These are phyloP conservation scores for Napeogenes sylphis DNA, from an alignment of 2,888 invertebrate genomes.

Conservation along the genomic window DNA sequence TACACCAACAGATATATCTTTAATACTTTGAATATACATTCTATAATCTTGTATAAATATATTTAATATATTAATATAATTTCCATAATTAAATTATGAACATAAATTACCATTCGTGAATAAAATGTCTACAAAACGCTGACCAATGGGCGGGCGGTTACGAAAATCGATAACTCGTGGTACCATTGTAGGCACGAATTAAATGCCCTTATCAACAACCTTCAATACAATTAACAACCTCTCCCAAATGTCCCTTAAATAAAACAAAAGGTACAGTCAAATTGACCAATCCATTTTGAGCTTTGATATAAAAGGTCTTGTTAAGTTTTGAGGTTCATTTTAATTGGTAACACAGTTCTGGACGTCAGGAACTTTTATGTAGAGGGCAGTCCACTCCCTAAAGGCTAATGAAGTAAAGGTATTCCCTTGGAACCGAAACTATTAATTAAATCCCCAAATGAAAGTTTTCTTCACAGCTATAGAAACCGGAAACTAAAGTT, in stretches of 20 bases:
- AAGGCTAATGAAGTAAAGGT: slow-evolving; percentile 67
- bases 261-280: slow-evolving; percentile 61
- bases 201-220: slow-evolving; percentile 70
- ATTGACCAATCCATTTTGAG: slow-evolving; percentile 41
- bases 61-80: too few relatives aligned
- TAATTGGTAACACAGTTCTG: slow-evolving; percentile 48
- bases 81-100: too few relatives aligned
- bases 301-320: slow-evolving; percentile 27
- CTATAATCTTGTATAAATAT: too few relatives aligned
- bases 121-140: slow-evolving; percentile 14
- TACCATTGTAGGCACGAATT: slow-evolving; percentile 53
- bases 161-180: slow-evolving; percentile 60
- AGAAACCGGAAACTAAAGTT: slow-evolving; percentile 26
- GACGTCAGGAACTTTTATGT: slow-evolving; percentile 63
- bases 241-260: slow-evolving; percentile 66
- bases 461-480: slow-evolving; percentile 32
- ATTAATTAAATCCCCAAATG: slow-evolving; percentile 67
- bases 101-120: not conserved
- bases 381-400: slow-evolving; percentile 61
- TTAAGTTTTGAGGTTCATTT: slow-evolving; percentile 20
- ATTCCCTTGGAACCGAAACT: slow-evolving; percentile 55
- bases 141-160: slow-evolving; percentile 17
- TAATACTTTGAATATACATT: too few relatives aligned
- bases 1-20: too few relatives aligned
- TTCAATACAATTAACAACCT: slow-evolving; percentile 72